These are phyloP conservation scores for Apis cerana DNA, from an alignment of 1,140 invertebrate genomes.

Conservation along the genomic window DNA sequence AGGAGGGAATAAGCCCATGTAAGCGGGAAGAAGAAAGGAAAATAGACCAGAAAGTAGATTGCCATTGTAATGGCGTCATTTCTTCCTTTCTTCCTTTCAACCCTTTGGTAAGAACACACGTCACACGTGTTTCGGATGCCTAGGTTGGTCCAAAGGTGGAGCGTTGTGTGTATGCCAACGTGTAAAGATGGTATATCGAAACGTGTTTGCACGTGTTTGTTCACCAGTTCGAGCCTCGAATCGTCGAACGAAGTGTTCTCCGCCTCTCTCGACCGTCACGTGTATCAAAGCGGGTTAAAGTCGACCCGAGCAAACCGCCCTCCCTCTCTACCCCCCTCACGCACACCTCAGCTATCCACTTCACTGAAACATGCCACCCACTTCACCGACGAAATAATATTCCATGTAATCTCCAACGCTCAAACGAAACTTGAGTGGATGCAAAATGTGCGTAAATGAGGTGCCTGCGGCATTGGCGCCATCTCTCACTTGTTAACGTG, in stretches of 20 bases:
- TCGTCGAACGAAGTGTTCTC: slow-evolving; percentile 51
- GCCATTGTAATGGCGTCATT: slow-evolving; percentile 35
- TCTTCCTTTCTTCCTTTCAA: background rate
- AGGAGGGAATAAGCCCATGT: background rate
- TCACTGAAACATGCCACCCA: slow-evolving; percentile 27
- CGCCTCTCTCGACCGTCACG: slow-evolving; percentile 30
- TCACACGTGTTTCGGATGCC: slow-evolving; percentile 21
- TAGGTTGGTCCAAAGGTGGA: slow-evolving; percentile 1
- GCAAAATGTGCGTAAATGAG: slow-evolving; percentile 73
- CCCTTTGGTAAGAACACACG: slow-evolving; percentile 4
- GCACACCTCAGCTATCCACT: slow-evolving; percentile 29
- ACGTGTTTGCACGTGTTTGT: slow-evolving; percentile 7
- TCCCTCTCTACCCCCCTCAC: too few species aligned
- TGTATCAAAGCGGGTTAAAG: slow-evolving; percentile 66
- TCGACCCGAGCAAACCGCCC: background rate
- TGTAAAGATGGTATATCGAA: background rate
- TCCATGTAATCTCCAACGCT: slow-evolving; percentile 70
- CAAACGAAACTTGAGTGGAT: slow-evolving; percentile 73
- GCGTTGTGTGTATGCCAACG: slow-evolving; percentile 8
- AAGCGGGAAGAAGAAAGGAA: slow-evolving; percentile 3
- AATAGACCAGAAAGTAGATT: slow-evolving; percentile 27
- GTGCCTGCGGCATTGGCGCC: slow-evolving; percentile 55
- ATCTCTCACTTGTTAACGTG: slow-evolving; percentile 36
- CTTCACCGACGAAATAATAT: slow-evolving; percentile 69
- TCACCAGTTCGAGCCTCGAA: slow-evolving; percentile 30